Conservation (phyloP, 1,140 invertebrate species). For the Rhopalosiphum maidis region DNA sequence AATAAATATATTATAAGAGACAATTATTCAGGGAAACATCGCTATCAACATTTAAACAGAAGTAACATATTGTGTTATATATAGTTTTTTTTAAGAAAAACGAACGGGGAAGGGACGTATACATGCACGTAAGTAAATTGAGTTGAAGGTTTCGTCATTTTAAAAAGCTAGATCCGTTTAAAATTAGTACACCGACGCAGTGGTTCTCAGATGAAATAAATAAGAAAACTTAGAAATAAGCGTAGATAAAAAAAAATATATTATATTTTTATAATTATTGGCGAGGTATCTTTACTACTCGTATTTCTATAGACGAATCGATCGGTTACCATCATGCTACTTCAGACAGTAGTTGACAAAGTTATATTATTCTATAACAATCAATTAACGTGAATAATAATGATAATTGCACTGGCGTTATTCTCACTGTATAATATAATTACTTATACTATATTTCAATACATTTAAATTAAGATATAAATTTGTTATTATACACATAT, state of each 20-base stretch:
- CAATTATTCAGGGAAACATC: not conserved
- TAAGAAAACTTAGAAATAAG: not conserved
- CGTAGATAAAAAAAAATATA: not conserved
- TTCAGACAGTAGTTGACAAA: not conserved
- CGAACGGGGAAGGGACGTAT: not conserved
- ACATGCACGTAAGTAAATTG: not conserved
- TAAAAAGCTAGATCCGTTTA: slow-evolving; percentile 37
- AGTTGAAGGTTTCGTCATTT: slow-evolving; percentile 31
- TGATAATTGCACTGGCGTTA: not conserved
- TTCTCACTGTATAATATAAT: no score
- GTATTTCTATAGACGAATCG: not conserved
- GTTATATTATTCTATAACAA: not conserved
- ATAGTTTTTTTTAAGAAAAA: not conserved
- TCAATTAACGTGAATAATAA: not conserved
- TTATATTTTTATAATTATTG: not conserved
- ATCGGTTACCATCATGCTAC: not conserved
- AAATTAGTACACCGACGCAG: not conserved
- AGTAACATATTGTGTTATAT: not conserved
- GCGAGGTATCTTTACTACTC: not conserved
- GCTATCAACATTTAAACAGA: not conserved
- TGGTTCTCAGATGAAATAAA: not conserved
- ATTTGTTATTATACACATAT: not conserved
- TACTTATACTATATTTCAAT: not conserved
- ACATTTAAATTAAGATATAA: not conserved
- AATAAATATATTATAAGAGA: not conserved